phyloP scores from a whole-genome alignment of 1,140 invertebrate species.

The Trachymyrmex septentrionalis region DNA sequence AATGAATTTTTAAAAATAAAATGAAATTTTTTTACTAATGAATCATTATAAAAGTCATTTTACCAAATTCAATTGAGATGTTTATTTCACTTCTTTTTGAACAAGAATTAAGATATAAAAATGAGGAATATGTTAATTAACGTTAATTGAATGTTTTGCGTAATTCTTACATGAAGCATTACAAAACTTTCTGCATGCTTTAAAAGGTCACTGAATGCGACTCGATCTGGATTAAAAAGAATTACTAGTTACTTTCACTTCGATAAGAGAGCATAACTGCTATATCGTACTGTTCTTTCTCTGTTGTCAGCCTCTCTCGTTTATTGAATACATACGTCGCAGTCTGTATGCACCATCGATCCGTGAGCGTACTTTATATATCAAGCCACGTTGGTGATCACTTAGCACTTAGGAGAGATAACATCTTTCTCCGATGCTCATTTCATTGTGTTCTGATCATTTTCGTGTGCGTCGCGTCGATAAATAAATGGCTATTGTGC shows the following conservation, averaged over 20 bases:
- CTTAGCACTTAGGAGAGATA: neutral
- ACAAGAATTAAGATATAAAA: neutral
- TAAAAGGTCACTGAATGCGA: constrained; percentile 1
- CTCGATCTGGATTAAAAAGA: neutral
- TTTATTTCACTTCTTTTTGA: neutral
- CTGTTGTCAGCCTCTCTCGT: neutral
- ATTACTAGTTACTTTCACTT: constrained; percentile 6
- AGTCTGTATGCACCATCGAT: neutral
- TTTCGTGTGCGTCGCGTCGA: neutral
- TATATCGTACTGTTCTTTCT: neutral
- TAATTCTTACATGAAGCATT: neutral
- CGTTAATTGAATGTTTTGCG: neutral
- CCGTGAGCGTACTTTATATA: neutral
- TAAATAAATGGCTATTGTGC: neutral
- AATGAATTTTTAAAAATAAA: neutral
- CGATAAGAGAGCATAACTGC: neutral
- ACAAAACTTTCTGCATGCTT: neutral
- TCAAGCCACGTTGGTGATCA: neutral
- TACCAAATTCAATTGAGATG: neutral
- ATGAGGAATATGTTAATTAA: neutral
- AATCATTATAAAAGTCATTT: neutral
- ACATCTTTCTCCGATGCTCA: neutral
- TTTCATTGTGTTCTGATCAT: neutral
- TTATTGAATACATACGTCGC: neutral
- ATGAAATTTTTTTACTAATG: neutral